Evolutionary conservation across 2,888 invertebrate genomes (phyloP), one percentile per base, ranked within the genome.

Genomic region (Heliconius charithonia): DNA sequence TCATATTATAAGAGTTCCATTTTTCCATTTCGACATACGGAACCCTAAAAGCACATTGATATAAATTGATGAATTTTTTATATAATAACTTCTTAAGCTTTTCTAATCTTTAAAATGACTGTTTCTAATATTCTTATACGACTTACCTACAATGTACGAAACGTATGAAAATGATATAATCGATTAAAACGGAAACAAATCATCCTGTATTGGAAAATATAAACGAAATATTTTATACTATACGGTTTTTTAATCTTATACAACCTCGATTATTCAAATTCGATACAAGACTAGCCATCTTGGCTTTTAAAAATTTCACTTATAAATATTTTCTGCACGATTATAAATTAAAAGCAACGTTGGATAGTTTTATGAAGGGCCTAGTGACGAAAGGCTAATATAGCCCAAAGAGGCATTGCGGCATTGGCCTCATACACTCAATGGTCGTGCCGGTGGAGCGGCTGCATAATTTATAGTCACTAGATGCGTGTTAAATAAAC

Each of bases 371-470:
- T 78, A 78, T 82, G 77, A 80, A 82, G 82, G 77, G 83, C 78
- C 83, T 81, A 80, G 79, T 78, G 69, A 80, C 81, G 81, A 83
- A 83, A 82, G 83, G 83, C 83, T 83, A 83, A 83, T 82, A 83
- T 82, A 81, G 78, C 78, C 78, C 82, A 76, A 81, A 83, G 83
- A 80, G 84, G 80, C 81, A 82, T 81, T 81, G 82, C 82, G 82
- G 82, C 83, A 83, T 82, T 82, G 81, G 83, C 82, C 81, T 79
- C 83, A 83, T 83, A 82, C 83, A 81, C 83, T 83, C 83, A 81
- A 83, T 82, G 81, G 81, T 82, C 80, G 78, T 81, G 80, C 77
- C 81, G 81, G 41, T 67, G 69, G 75, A 77, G 81, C 79, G 81
- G 73, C 79, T 82, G 84, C 84, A 84, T 84, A 83, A 83, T 83